Base-by-base conservation (phyloP, 2,797 vertebrate species). In the Molossus molossus region DNA sequence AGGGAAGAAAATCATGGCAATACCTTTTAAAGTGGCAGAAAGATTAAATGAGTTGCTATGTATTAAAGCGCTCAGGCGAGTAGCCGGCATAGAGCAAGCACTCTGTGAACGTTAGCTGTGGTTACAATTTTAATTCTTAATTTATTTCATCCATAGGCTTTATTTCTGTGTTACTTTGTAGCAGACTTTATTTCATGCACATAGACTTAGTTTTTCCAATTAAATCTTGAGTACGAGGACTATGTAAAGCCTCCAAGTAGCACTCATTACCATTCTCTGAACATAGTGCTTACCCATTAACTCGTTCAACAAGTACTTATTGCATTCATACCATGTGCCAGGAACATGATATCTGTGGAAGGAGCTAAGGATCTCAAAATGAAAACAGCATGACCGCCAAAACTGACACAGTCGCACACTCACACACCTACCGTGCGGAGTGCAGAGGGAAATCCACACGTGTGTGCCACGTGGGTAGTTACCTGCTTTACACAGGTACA, bases 111-210 rank as follows among this genome's bases (percentile, higher is more conserved):
- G 6, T 45, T 6, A 45, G 20, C 48, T 75, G n/a, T 18, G 12
- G 88, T 86, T 58, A 75, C 55, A 40, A n/a, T 50, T 79, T 33
- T 21, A 14, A 21, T 33, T 60, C 58, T 6, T 69, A 53, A 40
- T 62, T 33, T n/a, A 67, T 81, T 95, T 90, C 67, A 88, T 58
- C 58, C 67, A 20, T 57, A 86, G 48, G 21, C n/a, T 83, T 96
- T 73, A 58, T 53, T 75, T 37, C 65, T 64, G 33, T 17, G 27
- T 20, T 92, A 81, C 72, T 91, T 95, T 89, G 27, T 75, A 96
- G 62, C 6, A 80, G 69, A 45, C 20, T 58, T 94, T 80, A 81
- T 65, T 90, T 92, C 58, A 29, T 50, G 18, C 27, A 27, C 70
- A 64, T n/a, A 84, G 21, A 82, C 33, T 90, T 76, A 48, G 27